phyloP scores from a whole-genome alignment of 2,113 vertebrate genomes.

The Jaculus jaculus region DNA sequence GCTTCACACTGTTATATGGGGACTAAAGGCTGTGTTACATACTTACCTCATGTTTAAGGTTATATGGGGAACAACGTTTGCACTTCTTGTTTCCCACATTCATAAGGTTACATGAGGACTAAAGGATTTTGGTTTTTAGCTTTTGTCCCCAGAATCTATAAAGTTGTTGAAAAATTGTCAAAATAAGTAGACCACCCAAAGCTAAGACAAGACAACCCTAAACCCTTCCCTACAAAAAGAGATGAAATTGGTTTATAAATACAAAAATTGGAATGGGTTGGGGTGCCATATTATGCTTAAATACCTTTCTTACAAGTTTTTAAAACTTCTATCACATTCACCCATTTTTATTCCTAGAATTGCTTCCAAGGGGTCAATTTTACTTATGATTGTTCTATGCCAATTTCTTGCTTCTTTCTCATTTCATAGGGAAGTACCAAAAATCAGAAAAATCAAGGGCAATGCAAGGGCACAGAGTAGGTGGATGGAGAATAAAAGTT shows the following conservation, averaged over 20 bases:
- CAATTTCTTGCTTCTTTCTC: background rate
- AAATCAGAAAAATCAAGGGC: background rate
- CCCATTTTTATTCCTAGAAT: background rate
- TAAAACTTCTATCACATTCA: background rate
- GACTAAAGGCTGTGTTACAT: background rate
- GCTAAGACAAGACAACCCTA: background rate
- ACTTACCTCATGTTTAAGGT: too few species aligned
- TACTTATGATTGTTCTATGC: background rate
- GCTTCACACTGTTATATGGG: slow-evolving; percentile 42
- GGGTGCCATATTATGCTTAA: background rate
- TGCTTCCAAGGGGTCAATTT: background rate
- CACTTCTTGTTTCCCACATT: too few species aligned
- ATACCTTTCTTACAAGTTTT: background rate
- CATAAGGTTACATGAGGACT: too few species aligned
- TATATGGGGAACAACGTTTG: too few species aligned
- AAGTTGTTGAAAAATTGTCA: slow-evolving; percentile 39
- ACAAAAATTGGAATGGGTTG: background rate
- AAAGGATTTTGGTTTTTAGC: slow-evolving; percentile 26
- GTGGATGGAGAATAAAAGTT: background rate
- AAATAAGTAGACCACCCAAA: slow-evolving; percentile 29
- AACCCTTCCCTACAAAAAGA: background rate
- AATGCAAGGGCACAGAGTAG: background rate
- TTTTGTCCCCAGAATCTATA: slow-evolving; percentile 67
- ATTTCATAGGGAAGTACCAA: background rate
- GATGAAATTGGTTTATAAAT: background rate